A percentile compares a stretch with the other conserved stretches of the same genome.
Evolutionary conservation across 2,113 vertebrate genomes (phyloP).

Genomic region (Tyto alba): DNA sequence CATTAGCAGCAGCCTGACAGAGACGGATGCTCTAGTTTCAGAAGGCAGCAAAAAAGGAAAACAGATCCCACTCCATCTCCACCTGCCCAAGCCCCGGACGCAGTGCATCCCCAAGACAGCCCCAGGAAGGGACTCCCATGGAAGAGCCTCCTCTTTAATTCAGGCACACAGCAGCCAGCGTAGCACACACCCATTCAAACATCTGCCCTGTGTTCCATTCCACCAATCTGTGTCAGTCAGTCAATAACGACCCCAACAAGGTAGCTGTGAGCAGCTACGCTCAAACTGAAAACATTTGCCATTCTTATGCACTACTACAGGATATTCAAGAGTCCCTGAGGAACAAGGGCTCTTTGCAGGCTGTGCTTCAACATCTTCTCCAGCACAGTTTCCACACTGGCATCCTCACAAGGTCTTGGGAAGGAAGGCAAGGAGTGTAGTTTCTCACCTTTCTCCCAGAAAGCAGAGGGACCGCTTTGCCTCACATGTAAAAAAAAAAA

Average conservation of each 20-base stretch:
- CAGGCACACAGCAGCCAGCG: neutral
- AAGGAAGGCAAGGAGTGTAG: neutral
- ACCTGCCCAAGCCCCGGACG: neutral
- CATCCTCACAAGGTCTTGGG: neutral
- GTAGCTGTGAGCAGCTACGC: neutral
- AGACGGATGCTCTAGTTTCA: slow-evolving; percentile 41
- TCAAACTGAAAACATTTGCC: neutral
- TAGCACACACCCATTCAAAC: neutral
- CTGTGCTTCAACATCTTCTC: neutral
- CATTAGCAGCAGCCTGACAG: slow-evolving; percentile 66
- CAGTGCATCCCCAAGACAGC: neutral
- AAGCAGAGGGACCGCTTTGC: neutral
- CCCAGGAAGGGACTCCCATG: neutral
- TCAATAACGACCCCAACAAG: neutral
- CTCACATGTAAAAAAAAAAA: neutral
- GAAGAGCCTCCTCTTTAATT: neutral
- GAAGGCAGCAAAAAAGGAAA: neutral
- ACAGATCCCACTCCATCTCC: neutral
- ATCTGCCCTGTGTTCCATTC: neutral
- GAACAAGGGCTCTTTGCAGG: neutral
- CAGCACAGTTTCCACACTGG: neutral
- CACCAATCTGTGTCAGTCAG: neutral
- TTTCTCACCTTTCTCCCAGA: neutral
- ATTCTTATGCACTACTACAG: neutral
- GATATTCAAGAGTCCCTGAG: neutral